Base-by-base conservation (phyloP, 2,888 invertebrate genomes). In the Agriopis aurantiaria region DNA sequence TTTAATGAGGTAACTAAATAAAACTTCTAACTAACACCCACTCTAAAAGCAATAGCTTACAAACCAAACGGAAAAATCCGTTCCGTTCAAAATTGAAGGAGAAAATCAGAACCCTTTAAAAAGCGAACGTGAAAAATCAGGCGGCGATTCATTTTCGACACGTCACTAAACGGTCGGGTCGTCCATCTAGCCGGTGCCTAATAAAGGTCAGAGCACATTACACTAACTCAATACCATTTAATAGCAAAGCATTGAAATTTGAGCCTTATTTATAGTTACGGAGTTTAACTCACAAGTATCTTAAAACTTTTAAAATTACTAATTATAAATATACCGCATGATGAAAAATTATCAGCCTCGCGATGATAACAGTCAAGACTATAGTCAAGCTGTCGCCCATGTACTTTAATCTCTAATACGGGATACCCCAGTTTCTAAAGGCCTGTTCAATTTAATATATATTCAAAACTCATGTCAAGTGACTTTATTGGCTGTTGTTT, bases 131-230 rank as follows among this genome's bases (percentile, higher is more conserved):
- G 73, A 72, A 73, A 73, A 74, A 72, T 75, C 75, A 74, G 57
- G 45, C 65, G n/a, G 9, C 77, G 71, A 82, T 80, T 83, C 80
- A 78, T 78, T 80, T 83, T 80, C 79, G 78, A 80, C 80, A 73
- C 80, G 77, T 74, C 68, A 75, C 74, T 78, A 76, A 82, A 79
- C 79, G 78, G 74, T 77, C 77, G 72, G 78, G 71, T 57, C 75
- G 76, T 64, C 73, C 71, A 75, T 79, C 76, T 76, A 77, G 72
- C 73, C 71, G 76, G 76, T 71, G 76, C 78, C 80, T 85, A 82
- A 84, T 85, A 83, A 80, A 82, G 77, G 76, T 48, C 46, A 12
- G 33, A 46, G 58, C 46, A 6, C 46, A 58, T 58, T 46, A 48
- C n/a, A 46, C 12, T 12, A 58, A 33, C 46, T 12, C 23, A 58